Percentiles rank a stretch among this genome's conserved stretches.
Conservation (phyloP, 1,140 invertebrate genomes). For the Calephelis nemesis region DNA sequence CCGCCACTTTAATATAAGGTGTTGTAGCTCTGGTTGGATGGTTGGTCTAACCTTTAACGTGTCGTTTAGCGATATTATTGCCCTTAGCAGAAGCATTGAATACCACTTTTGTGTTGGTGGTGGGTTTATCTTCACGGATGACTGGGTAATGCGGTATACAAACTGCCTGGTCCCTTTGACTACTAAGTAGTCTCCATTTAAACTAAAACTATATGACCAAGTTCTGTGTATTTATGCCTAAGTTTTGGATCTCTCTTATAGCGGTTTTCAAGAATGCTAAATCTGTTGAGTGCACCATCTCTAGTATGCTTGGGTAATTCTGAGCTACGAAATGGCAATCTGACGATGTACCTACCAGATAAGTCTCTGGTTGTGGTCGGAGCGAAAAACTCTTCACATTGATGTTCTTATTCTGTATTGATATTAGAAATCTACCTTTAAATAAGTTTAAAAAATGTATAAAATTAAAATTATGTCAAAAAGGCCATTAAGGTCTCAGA, state of each 20-base stretch:
- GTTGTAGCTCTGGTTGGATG: constrained; percentile 55
- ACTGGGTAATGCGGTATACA: constrained; percentile 29
- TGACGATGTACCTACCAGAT: constrained; percentile 29
- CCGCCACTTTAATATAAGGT: constrained; percentile 12
- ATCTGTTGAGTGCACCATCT: constrained; percentile 29
- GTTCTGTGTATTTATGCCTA: constrained; percentile 29
- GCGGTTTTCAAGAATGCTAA: constrained; percentile 31
- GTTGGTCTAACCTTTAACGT: constrained; percentile 52
- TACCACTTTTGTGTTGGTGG: constrained; percentile 30
- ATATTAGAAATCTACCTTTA: no score
- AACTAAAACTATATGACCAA: constrained; percentile 34
- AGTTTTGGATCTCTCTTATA: constrained; percentile 25
- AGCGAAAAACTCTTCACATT: constrained; percentile 22
- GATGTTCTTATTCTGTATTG: constrained; percentile 22
- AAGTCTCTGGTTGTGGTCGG: constrained; percentile 25
- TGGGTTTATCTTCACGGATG: constrained; percentile 29
- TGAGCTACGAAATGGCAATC: constrained; percentile 27
- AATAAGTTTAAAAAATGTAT: no score
- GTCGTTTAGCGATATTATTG: constrained; percentile 52
- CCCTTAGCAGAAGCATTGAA: constrained; percentile 31
- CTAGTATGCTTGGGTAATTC: constrained; percentile 24
- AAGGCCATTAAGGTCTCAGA: no score
- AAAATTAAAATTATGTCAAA: no score
- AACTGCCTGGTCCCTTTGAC: constrained; percentile 25
- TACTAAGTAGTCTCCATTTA: neutral